Percentiles rank a stretch among this genome's conserved stretches.
phyloP scores from a whole-genome alignment of 2,113 vertebrate genomes.

The Tachuris rubrigastra region DNA sequence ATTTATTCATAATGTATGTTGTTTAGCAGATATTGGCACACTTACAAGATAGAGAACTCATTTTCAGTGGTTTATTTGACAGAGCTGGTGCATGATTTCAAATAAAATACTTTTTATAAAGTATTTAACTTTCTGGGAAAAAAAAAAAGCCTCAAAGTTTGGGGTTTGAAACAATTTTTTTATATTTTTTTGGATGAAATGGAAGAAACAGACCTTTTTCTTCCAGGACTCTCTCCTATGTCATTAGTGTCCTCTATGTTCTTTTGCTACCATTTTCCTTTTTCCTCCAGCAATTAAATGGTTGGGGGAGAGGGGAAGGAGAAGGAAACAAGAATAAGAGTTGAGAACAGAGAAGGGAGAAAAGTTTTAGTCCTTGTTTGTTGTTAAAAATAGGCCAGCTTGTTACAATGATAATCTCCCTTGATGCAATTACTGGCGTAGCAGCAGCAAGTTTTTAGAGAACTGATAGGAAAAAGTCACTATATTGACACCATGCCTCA shows the following conservation, averaged over 20 bases:
- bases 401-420: not conserved
- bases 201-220: not conserved
- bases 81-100: not conserved
- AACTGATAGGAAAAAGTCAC: not conserved
- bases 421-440: not conserved
- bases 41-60: not conserved
- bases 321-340: not conserved
- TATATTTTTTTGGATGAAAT: not conserved
- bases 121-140: not conserved
- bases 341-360: not conserved
- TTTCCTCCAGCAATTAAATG: not conserved
- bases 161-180: not conserved
- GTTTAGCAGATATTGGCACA: not conserved
- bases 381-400: conserved; percentile 33
- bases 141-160: not conserved
- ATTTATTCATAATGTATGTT: not conserved
- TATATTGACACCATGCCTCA: not conserved
- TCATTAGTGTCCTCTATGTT: not conserved
- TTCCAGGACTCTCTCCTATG: not conserved
- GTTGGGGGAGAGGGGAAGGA: not conserved
- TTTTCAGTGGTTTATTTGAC: not conserved
- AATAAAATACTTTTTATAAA: not conserved
- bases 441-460: not conserved
- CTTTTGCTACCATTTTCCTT: not conserved
- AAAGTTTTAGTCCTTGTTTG: not conserved